Evolutionary conservation across 1,140 invertebrate species (phyloP), one percentile per base, ranked within the genome.

Genomic region (Triops longicaudatus): DNA sequence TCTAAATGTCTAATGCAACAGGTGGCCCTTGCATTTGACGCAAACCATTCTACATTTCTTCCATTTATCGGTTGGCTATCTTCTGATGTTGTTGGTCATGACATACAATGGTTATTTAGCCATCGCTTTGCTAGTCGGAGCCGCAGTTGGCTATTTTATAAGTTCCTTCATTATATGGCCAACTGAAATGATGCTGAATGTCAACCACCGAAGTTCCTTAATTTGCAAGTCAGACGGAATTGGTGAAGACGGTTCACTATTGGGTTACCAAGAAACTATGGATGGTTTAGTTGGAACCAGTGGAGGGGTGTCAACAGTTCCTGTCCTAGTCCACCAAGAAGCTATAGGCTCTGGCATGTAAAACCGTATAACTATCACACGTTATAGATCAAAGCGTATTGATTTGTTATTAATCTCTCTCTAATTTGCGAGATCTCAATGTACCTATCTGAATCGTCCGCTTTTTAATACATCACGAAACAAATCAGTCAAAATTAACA

Each of bases 71-170:
- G 43, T 73, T 14, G 76, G 76, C 71, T 77, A 77, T 22, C 26
- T 73, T 31, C 10, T 77, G 26, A 77, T 77, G 76, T 37, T 77
- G 5, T 43, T 77, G 26, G 42, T 77, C 41, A 77, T 77, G 76
- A 73, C 50, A 26, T 77, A 72, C 41, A 77, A 77, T 43, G 76
- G 42, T 72, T 77, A 77, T n/a, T 73, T 77, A 26, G 72, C 72
- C 12, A 31, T 74, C 4, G 14, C 76, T 37, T 72, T 77, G 63
- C 7, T 74, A 7, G 9, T 77, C 22, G 76, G 76, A 41, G 72
- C 50, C 31, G 50, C 63, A 27, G 37, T 74, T 12, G 76, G 73
- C 5, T 75, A 17, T 22, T 73, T 77, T 73, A 3, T 73, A 73
- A 63, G 50, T 63, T 63, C 50, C 14, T 63, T 63, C 22, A 22